phyloP scores from a whole-genome alignment of 2,888 invertebrate genomes.

The Synergus laeviventris region DNA sequence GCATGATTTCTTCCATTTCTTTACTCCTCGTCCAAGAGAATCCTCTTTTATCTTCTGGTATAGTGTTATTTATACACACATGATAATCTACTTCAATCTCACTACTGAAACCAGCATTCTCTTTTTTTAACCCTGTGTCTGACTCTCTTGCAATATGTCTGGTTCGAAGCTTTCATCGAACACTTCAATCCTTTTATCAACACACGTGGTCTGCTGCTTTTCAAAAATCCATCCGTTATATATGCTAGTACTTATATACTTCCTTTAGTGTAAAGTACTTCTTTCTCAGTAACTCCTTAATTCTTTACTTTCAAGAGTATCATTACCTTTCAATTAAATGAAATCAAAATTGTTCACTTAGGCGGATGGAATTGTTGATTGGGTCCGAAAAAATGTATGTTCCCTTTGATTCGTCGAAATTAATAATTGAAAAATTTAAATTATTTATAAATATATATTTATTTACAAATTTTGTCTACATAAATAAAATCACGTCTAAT shows the following conservation, averaged over 20 bases:
- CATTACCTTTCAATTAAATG: not conserved
- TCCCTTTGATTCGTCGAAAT: no score
- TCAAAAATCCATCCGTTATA: not conserved
- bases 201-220: slow-evolving; percentile 9
- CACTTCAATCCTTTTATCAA: slow-evolving; percentile 32
- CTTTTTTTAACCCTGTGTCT: slow-evolving; percentile 1
- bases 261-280: not conserved
- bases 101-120: slow-evolving; percentile 26
- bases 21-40: not conserved
- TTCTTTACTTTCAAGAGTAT: no score
- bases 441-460: no score
- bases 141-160: slow-evolving; percentile 18
- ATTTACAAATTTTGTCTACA: no score
- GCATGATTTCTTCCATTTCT: slow-evolving; percentile 34
- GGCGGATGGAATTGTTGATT: no score
- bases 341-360: no score
- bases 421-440: no score
- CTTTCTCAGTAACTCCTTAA: no score
- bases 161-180: slow-evolving; percentile 26
- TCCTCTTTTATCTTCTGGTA: slow-evolving; percentile 16
- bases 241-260: no score
- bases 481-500: no score
- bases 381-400: no score
- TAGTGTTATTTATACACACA: slow-evolving; percentile 27
- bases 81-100: slow-evolving; percentile 37